Conservation (phyloP, 2,888 invertebrate genomes). For the Dynastes maya region DNA sequence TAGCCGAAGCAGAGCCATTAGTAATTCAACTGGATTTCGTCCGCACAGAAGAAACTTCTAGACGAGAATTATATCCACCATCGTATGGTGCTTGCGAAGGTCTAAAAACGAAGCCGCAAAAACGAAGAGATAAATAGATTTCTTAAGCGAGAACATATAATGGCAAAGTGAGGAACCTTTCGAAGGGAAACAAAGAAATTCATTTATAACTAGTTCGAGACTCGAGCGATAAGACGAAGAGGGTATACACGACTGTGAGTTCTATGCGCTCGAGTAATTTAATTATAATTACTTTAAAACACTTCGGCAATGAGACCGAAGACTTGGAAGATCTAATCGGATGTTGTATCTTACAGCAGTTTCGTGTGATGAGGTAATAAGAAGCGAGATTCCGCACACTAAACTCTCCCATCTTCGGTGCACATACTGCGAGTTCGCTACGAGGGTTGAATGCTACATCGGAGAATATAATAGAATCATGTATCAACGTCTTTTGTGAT, state of each 20-base stretch:
- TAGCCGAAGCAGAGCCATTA: too few species aligned
- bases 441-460: constrained; percentile 40
- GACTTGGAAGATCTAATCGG: constrained; percentile 48
- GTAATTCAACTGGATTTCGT: too few species aligned
- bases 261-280: constrained; percentile 32
- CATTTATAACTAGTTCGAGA: constrained; percentile 39
- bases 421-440: constrained; percentile 5
- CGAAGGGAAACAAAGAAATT: constrained; percentile 45
- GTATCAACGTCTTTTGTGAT: constrained; percentile 55
- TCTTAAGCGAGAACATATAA: constrained; percentile 42
- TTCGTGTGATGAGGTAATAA: constrained; percentile 48
- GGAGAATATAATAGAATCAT: constrained; percentile 55
- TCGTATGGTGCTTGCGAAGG: neutral
- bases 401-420: constrained; percentile 6
- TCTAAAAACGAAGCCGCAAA: constrained; percentile 19
- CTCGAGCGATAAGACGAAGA: constrained; percentile 1
- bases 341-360: constrained; percentile 46
- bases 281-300: constrained; percentile 44
- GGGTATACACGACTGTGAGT: constrained; percentile 15
- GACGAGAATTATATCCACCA: too few species aligned
- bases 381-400: constrained; percentile 10
- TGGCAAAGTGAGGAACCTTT: constrained; percentile 25
- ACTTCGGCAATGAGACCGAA: constrained; percentile 28
- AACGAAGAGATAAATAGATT: constrained; percentile 46
- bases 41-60: too few species aligned